Evolutionary conservation across 2,797 vertebrate genomes (phyloP).

Genomic region (Alauda arvensis): DNA sequence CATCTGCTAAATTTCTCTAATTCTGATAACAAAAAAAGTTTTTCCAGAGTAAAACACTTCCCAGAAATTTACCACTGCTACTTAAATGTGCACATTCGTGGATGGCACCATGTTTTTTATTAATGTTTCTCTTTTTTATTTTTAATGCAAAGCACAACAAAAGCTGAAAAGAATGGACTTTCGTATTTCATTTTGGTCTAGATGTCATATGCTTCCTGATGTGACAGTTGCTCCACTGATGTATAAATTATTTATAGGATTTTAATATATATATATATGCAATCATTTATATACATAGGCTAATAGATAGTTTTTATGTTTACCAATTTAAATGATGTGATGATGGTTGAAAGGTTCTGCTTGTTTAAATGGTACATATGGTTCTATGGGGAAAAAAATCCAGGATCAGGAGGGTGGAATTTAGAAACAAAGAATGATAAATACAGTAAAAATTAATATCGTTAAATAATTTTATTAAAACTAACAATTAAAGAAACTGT

Average conservation of each 20-base stretch:
- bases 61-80: neutral
- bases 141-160: neutral
- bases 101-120: neutral
- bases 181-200: neutral
- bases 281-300: neutral
- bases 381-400: neutral
- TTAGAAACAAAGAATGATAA: neutral
- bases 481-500: neutral
- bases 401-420: neutral
- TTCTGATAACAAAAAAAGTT: neutral
- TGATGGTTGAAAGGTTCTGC: neutral
- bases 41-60: neutral
- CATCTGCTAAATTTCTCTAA: neutral
- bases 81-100: neutral
- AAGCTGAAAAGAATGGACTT: neutral
- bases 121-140: neutral
- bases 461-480: neutral
- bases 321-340: neutral
- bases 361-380: neutral
- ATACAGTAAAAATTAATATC: neutral
- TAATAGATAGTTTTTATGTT: neutral
- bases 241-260: neutral
- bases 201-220: neutral
- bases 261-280: too few relatives aligned
- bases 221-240: neutral